Percentiles rank a stretch among this genome's conserved stretches.
Evolutionary conservation across 2,113 vertebrate species (phyloP).

Genomic region (Solenodon paradoxus): DNA sequence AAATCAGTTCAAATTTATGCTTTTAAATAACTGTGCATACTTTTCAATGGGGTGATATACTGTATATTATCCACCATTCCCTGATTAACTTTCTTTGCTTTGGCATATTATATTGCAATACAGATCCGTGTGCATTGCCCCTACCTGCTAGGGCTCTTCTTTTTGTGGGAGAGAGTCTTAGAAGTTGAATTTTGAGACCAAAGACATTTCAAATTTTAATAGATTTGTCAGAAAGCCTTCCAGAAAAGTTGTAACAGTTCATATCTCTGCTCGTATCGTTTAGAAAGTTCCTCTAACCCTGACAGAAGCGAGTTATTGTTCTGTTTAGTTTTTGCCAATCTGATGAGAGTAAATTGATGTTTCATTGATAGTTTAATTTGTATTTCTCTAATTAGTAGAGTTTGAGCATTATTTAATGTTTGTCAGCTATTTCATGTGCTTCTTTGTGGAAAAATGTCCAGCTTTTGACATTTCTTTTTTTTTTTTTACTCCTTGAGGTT

Average conservation of each 20-base stretch:
- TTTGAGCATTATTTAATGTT: not conserved
- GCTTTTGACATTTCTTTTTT: not conserved
- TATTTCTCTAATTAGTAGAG: not conserved
- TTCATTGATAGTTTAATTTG: not conserved
- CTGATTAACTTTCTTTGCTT: not conserved
- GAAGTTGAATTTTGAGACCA: not conserved
- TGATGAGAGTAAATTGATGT: not conserved
- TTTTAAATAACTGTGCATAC: not conserved
- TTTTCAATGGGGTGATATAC: not conserved
- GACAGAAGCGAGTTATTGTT: not conserved
- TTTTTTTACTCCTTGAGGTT: not conserved
- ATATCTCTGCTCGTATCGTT: no score
- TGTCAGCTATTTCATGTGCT: not conserved
- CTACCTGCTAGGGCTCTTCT: not conserved
- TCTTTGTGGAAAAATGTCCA: not conserved
- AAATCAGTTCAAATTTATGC: not conserved
- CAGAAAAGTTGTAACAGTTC: no score
- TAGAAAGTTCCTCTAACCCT: not conserved
- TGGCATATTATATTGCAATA: not conserved
- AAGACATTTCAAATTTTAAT: not conserved
- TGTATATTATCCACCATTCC: not conserved
- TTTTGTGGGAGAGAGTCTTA: not conserved
- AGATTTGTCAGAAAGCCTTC: not conserved
- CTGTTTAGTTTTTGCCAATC: not conserved
- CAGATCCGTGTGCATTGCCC: not conserved